phyloP scores from a whole-genome alignment of 2,113 vertebrate species.

The Bungarus multicinctus region DNA sequence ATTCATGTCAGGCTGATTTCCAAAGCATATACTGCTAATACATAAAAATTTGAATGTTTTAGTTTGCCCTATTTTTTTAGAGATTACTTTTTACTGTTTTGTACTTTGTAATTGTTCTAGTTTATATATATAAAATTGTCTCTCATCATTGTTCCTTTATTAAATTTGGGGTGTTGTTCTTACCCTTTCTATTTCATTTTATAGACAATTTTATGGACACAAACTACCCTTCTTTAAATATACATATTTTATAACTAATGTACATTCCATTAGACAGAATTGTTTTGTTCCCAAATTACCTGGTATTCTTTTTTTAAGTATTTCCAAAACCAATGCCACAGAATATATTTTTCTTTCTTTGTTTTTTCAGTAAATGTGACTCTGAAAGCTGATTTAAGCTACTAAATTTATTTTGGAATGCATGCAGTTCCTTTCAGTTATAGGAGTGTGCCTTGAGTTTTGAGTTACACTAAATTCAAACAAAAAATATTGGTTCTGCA shows the following conservation, averaged over 20 bases:
- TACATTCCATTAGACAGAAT: conserved; percentile 44
- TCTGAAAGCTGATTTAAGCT: conserved; percentile 51
- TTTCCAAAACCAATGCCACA: conserved; percentile 72
- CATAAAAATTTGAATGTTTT: not conserved
- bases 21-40: not conserved
- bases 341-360: conserved; percentile 53
- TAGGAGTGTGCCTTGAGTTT: conserved; percentile 48
- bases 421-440: conserved; percentile 53
- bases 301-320: conserved; percentile 51
- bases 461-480: conserved; percentile 16
- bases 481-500: conserved; percentile 15
- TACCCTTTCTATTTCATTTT: not conserved
- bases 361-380: conserved; percentile 57
- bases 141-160: not conserved
- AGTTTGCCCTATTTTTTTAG: not conserved
- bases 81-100: not conserved
- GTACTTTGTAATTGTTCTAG: not conserved
- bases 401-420: conserved; percentile 47
- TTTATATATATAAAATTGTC: not conserved
- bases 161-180: not conserved
- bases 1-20: not conserved
- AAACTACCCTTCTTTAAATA: conserved; percentile 49
- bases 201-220: not conserved
- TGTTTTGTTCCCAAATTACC: conserved; percentile 60
- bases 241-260: conserved; percentile 39